These are phyloP conservation scores for Tridacna gigas DNA, from an alignment of 2,888 invertebrate species.

Conservation along the genomic window DNA sequence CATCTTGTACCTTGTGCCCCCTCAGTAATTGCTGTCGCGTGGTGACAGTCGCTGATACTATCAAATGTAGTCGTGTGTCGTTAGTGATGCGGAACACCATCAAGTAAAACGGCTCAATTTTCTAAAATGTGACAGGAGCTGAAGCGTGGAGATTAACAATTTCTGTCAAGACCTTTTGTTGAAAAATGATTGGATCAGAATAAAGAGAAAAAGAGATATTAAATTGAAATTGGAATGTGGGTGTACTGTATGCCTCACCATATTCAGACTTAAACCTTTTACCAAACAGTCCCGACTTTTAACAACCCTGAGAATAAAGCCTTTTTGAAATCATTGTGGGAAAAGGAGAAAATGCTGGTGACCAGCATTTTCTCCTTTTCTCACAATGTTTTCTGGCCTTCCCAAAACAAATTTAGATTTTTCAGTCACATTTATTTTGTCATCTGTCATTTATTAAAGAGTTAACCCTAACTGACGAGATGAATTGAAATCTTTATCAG, in stretches of 20 bases:
- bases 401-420: too few relatives aligned
- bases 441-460: too few relatives aligned
- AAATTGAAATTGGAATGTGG: slow-evolving; percentile 21
- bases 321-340: neutral
- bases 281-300: too few relatives aligned
- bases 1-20: slow-evolving; percentile 37
- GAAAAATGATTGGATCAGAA: neutral
- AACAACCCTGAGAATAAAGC: too few relatives aligned
- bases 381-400: slow-evolving; percentile 1
- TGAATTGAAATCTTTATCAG: too few relatives aligned
- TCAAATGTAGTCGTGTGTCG: slow-evolving; percentile 59
- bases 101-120: slow-evolving; percentile 54
- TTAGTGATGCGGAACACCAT: slow-evolving; percentile 44
- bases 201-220: slow-evolving; percentile 1
- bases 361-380: neutral
- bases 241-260: neutral
- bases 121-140: slow-evolving; percentile 35
- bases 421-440: too few relatives aligned
- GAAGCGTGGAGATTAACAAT: slow-evolving; percentile 14
- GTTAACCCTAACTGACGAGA: too few relatives aligned
- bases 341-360: neutral
- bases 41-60: slow-evolving; percentile 47
- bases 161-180: neutral
- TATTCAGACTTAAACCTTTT: too few relatives aligned
- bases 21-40: slow-evolving; percentile 46